Conservation (phyloP, 1,140 invertebrate species). For the Bombus haemorrhoidalis region DNA sequence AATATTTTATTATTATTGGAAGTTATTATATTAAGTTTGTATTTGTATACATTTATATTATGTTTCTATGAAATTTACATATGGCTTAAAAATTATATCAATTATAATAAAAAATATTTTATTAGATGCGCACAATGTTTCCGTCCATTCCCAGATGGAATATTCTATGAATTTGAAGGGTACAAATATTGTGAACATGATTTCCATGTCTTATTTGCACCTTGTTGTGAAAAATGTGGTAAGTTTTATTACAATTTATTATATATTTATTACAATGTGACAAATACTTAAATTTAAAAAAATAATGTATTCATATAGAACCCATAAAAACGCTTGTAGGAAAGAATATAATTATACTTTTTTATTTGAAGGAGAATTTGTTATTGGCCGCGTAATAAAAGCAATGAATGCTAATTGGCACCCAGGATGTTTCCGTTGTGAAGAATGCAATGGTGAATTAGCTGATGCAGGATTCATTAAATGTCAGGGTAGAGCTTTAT, state of each 20-base stretch:
- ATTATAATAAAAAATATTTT: slow-evolving; percentile 9
- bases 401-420: slow-evolving; percentile 99
- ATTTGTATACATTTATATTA: too few relatives aligned
- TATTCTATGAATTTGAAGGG: slow-evolving; percentile 99
- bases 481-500: slow-evolving; percentile 95
- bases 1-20: slow-evolving; percentile 64
- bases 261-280: slow-evolving; percentile 25
- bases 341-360: slow-evolving; percentile 5
- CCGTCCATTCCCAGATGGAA: slow-evolving; percentile 97
- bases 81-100: neutral
- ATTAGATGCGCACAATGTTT: slow-evolving; percentile 99
- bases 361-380: slow-evolving; percentile 90
- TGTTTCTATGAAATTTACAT: neutral
- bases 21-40: neutral
- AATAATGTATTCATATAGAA: slow-evolving; percentile 3
- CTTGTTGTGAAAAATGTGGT: slow-evolving; percentile 99
- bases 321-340: too few relatives aligned
- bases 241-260: slow-evolving; percentile 78
- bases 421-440: slow-evolving; percentile 97
- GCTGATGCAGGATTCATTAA: slow-evolving; percentile 99
- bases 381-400: slow-evolving; percentile 99
- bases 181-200: slow-evolving; percentile 99
- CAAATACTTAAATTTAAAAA: slow-evolving; percentile 19
- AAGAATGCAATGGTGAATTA: slow-evolving; percentile 94
- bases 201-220: slow-evolving; percentile 99